Base-by-base conservation (phyloP, 1,140 invertebrate genomes). In the Ooceraea biroi region DNA sequence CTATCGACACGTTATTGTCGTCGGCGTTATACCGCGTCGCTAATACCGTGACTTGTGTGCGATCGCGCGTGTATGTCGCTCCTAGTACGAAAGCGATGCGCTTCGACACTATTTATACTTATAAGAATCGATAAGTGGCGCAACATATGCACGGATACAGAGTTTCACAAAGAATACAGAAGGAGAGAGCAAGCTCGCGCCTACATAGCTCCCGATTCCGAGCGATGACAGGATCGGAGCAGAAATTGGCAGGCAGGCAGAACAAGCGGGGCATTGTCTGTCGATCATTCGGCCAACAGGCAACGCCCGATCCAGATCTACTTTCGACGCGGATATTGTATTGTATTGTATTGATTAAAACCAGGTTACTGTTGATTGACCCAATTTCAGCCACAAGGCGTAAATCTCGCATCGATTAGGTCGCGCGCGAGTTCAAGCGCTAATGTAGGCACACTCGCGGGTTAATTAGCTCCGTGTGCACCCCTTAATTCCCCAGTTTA, bases 21-120 rank as follows among this genome's bases (percentile, higher is more conserved):
- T 48, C 12, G 19, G 14, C 30, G 36, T 36, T 36, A 7, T 7
- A 19, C 52, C 14, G 19, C 19, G 30, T 57, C 50, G 7, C 36
- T 78, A 78, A 69, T 57, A 27, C 55, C 17, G 14, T 14, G 44
- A 36, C 58, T 44, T 22, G 11, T 44, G 22, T 58, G 22, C 3
- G 3, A 76, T 10, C 8, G 27, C 17, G 52, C 30, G 27, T 72
- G 48, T 50, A 63, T 36, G 22, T 41, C 25, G 11, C 48, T 52
- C 30, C 19, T 8, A 58, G 27, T 71, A 57, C 27, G 46, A 72
- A 72, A 55, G 30, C 30, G 48, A 41, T 30, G 46, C 30, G 55
- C 66, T 71, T 61, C 44, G 63, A 84, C 66, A 17, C 85, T 88
- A 88, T 88, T 88, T 88, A 77, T 87, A 73, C 58, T 83, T 84